These are phyloP conservation scores for Neoitamus cyanurus DNA, from an alignment of 2,888 invertebrate species.

Conservation along the genomic window DNA sequence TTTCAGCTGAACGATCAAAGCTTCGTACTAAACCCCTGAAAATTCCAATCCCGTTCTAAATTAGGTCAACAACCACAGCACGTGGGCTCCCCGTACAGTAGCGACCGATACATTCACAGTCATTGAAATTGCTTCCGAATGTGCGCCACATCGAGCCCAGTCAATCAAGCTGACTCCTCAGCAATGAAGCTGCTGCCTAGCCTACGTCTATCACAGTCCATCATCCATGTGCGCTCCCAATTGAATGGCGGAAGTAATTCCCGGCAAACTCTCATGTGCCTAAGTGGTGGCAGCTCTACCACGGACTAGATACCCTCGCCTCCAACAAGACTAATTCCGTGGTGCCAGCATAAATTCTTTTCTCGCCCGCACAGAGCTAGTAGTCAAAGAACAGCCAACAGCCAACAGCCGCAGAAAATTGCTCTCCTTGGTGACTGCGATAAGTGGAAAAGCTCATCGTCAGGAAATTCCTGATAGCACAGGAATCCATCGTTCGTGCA, in stretches of 20 bases:
- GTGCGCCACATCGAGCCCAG: background rate
- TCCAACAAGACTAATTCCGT: background rate
- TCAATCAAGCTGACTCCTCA: background rate
- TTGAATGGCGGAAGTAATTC: background rate
- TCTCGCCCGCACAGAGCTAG: background rate
- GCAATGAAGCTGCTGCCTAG: background rate
- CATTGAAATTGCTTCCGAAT: background rate
- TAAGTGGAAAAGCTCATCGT: slow-evolving; percentile 4
- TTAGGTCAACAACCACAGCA: background rate
- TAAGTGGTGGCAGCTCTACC: background rate
- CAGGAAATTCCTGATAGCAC: slow-evolving; percentile 3
- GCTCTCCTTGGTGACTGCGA: background rate
- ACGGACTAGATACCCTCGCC: background rate
- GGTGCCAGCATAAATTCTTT: background rate
- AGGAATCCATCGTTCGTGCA: background rate
- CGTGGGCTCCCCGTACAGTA: background rate
- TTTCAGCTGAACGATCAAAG: background rate
- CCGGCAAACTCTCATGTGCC: background rate
- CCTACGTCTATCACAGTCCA: background rate
- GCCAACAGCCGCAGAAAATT: background rate
- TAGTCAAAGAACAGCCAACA: background rate
- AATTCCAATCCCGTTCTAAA: background rate
- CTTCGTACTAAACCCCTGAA: background rate
- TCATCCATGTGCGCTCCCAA: background rate
- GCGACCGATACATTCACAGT: background rate